A percentile compares a stretch with the other conserved stretches of the same genome.
Conservation (phyloP, 1,140 invertebrate species). For the Drosophila triauraria region DNA sequence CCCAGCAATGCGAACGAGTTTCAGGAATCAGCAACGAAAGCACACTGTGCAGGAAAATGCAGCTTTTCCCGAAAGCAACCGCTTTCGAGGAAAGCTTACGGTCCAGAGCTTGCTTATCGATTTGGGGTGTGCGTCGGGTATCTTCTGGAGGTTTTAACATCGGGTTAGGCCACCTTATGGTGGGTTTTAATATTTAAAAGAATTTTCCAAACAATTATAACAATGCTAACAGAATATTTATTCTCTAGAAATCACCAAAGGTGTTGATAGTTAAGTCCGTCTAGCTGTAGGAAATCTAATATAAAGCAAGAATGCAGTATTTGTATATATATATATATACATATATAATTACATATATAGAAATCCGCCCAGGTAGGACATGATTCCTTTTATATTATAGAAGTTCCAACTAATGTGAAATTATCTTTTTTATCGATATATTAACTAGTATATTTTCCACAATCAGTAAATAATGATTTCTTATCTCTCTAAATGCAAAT, state of each 20-base stretch:
- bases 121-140: constrained; percentile 18
- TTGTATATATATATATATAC: not conserved
- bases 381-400: too few relatives aligned
- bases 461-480: too few relatives aligned
- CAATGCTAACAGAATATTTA: too few relatives aligned
- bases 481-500: too few relatives aligned
- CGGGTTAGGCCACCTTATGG: constrained; percentile 7
- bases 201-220: not conserved
- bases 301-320: too few relatives aligned
- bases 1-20: constrained; percentile 76
- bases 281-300: too few relatives aligned
- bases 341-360: not conserved
- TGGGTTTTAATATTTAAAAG: constrained; percentile 7
- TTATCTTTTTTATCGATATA: too few relatives aligned
- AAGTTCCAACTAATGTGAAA: too few relatives aligned
- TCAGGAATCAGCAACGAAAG: constrained; percentile 78
- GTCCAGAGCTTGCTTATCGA: constrained; percentile 47
- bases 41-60: constrained; percentile 73
- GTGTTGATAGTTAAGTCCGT: too few relatives aligned
- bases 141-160: constrained; percentile 36
- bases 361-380: not conserved
- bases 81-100: constrained; percentile 31
- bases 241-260: too few relatives aligned
- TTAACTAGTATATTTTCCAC: too few relatives aligned
- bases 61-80: constrained; percentile 70